Percentiles rank a stretch among this genome's conserved stretches.
These are phyloP conservation scores for Drosophila jambulina DNA, from an alignment of 1,140 invertebrate genomes.

Conservation along the genomic window DNA sequence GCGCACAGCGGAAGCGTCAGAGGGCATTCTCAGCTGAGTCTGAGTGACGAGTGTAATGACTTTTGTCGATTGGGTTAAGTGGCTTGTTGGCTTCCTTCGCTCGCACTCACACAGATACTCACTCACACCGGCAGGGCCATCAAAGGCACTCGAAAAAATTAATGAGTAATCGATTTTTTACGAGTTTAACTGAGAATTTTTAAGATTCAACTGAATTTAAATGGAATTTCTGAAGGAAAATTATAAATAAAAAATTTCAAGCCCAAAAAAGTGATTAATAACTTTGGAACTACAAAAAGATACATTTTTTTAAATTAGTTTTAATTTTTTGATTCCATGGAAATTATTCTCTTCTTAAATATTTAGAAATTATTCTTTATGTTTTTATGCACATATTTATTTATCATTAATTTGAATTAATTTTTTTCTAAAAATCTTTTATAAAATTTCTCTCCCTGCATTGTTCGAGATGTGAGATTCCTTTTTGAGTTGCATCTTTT, in stretches of 20 bases:
- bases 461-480: slow-evolving; percentile 61
- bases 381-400: background rate
- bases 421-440: background rate
- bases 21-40: slow-evolving; percentile 52
- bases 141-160: slow-evolving; percentile 25
- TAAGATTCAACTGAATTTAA: no score
- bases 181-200: background rate
- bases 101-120: slow-evolving; percentile 53
- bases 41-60: slow-evolving; percentile 81
- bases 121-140: slow-evolving; percentile 29
- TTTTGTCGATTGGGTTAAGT: slow-evolving; percentile 84
- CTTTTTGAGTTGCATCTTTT: slow-evolving; percentile 74
- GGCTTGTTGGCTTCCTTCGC: slow-evolving; percentile 79
- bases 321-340: rapidly evolving
- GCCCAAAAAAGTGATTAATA: background rate
- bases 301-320: background rate
- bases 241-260: background rate
- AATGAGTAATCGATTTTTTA: background rate
- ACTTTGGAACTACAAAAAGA: background rate
- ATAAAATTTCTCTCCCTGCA: slow-evolving; percentile 17
- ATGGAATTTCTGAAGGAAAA: no score
- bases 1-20: slow-evolving; percentile 71
- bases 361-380: background rate
- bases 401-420: background rate
- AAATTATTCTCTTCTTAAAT: background rate